These are phyloP conservation scores for Tetraodon nigroviridis DNA, from an alignment of 2,113 vertebrate genomes.

Conservation along the genomic window DNA sequence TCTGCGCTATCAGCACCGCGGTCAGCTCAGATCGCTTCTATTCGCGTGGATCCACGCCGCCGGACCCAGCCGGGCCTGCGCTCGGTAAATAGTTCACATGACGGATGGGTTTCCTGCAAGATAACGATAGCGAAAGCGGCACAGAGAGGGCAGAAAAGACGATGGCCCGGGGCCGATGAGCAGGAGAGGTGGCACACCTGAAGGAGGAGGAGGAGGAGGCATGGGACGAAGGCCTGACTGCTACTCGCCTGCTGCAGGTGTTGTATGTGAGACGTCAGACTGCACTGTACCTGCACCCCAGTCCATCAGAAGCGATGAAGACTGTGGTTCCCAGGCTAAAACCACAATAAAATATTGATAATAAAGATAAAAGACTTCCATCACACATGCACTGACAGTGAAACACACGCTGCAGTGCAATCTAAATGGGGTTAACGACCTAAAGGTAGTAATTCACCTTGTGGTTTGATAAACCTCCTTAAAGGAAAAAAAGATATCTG, in stretches of 20 bases:
- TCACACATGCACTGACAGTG: not conserved
- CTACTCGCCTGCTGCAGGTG: conserved; percentile 59
- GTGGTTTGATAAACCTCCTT: conserved; percentile 16
- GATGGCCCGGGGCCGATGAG: conserved; percentile 54
- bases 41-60: conserved; percentile 27
- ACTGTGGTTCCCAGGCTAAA: conserved; percentile 9
- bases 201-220: conserved; percentile 46
- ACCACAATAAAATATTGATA: conserved; percentile 24
- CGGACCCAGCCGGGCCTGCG: conserved; percentile 1
- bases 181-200: conserved; percentile 42
- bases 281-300: conserved; percentile 31
- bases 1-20: conserved; percentile 47
- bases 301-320: conserved; percentile 9
- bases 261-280: conserved; percentile 50
- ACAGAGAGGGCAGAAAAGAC: conserved; percentile 1
- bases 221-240: conserved; percentile 32
- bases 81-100: conserved; percentile 37
- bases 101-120: conserved; percentile 23
- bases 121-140: not conserved
- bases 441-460: not conserved
- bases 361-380: conserved; percentile 2
- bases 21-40: conserved; percentile 29
- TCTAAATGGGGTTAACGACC: not conserved
- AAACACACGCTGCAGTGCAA: not conserved
- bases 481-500: conserved; percentile 1